These are phyloP conservation scores for Beris chalybata DNA, from an alignment of 2,888 invertebrate species.

Conservation along the genomic window DNA sequence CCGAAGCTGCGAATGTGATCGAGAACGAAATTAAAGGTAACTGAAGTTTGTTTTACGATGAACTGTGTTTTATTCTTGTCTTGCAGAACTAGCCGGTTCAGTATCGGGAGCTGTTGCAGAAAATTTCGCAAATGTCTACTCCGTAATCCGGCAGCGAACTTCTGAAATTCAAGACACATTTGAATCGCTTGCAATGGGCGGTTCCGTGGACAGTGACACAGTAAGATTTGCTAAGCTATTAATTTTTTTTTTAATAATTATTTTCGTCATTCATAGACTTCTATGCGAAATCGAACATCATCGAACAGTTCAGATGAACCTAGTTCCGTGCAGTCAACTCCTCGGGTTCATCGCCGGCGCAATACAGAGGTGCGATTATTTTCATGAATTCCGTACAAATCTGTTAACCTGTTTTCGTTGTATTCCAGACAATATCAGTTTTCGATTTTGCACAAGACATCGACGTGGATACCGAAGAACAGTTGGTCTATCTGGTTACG, in stretches of 20 bases:
- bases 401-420: not conserved
- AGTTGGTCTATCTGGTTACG: constrained; percentile 62
- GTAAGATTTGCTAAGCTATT: constrained; percentile 26
- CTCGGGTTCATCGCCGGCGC: constrained; percentile 17
- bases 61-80: not conserved
- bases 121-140: constrained; percentile 59
- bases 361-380: constrained; percentile 26
- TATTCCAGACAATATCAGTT: constrained; percentile 27
- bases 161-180: constrained; percentile 56
- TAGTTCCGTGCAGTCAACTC: constrained; percentile 35
- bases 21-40: constrained; percentile 59
- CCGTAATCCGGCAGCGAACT: constrained; percentile 58
- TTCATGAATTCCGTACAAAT: not conserved
- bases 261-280: constrained; percentile 25
- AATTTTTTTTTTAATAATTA: too few species aligned
- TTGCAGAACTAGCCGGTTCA: constrained; percentile 57
- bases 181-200: constrained; percentile 50
- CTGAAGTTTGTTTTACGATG: not conserved
- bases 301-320: constrained; percentile 45
- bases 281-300: constrained; percentile 46
- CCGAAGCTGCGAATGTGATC: constrained; percentile 58
- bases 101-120: constrained; percentile 58
- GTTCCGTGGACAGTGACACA: constrained; percentile 46
- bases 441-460: constrained; percentile 51
- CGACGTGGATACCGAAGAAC: constrained; percentile 59